Percentiles rank a stretch among this genome's conserved stretches.
Conservation (phyloP, 2,888 invertebrate genomes). For the Drosophila mayaguana region DNA sequence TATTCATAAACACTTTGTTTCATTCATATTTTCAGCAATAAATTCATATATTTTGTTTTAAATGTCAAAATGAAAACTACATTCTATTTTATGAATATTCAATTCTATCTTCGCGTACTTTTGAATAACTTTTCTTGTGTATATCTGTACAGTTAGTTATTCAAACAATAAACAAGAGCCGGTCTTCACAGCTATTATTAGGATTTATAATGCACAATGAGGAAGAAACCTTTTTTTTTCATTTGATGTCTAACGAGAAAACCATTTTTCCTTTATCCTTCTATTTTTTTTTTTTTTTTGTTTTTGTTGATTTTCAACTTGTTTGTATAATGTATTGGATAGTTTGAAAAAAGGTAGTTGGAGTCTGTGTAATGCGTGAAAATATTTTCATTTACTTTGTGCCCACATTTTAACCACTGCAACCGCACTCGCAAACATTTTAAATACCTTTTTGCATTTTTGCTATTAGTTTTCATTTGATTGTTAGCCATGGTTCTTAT, state of each 20-base stretch:
- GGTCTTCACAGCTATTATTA: neutral
- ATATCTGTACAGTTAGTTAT: neutral
- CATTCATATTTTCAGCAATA: neutral
- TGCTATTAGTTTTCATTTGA: slow-evolving; percentile 70
- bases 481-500: slow-evolving; percentile 26
- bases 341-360: slow-evolving; percentile 12
- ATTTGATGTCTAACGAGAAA: slow-evolving; percentile 16
- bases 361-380: slow-evolving; percentile 35
- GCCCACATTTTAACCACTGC: slow-evolving; percentile 64
- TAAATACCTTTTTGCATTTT: slow-evolving; percentile 77
- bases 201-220: too few relatives aligned
- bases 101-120: neutral
- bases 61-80: neutral
- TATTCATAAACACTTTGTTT: neutral
- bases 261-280: neutral
- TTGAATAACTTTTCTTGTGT: neutral
- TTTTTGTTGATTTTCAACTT: slow-evolving; percentile 7
- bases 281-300: neutral
- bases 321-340: slow-evolving; percentile 33
- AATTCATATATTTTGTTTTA: neutral
- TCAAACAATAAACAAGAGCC: neutral
- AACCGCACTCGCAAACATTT: slow-evolving; percentile 77
- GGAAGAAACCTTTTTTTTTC: slow-evolving; percentile 12
- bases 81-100: neutral
- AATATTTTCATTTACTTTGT: slow-evolving; percentile 72